Evolutionary conservation across 2,888 invertebrate species (phyloP).

Genomic region (Pristionchus arcanus): DNA sequence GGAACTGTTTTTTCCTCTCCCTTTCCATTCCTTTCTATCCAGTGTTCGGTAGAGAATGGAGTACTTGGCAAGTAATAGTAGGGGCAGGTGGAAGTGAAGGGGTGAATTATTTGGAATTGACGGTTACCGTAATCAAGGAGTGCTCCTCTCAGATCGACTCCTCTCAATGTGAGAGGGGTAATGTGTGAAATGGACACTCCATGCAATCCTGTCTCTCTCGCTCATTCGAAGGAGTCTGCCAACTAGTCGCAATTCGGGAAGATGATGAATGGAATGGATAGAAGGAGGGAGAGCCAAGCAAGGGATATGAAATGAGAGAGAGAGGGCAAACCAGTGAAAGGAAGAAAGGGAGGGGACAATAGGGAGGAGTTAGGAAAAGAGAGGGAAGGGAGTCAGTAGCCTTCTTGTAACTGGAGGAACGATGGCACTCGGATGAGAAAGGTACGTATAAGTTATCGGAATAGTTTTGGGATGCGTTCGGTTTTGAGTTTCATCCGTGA

Average conservation of each 20-base stretch:
- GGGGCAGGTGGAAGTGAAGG: background rate
- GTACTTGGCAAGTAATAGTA: background rate
- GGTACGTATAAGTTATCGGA: background rate
- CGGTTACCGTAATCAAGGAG: background rate
- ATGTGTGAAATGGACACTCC: background rate
- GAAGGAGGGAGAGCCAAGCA: background rate
- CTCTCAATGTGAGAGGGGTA: background rate
- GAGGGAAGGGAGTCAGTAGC: constrained; percentile 6
- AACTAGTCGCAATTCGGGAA: constrained; percentile 3
- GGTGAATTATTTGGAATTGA: background rate
- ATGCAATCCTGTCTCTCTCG: background rate
- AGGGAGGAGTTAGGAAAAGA: constrained; percentile 23
- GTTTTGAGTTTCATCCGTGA: background rate
- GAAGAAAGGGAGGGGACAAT: background rate
- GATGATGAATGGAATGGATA: background rate
- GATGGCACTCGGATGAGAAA: background rate
- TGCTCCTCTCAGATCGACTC: background rate
- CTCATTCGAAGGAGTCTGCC: background rate
- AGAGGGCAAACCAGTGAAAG: background rate
- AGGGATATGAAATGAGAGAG: constrained; percentile 13
- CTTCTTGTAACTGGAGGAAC: background rate
- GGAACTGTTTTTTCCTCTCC: background rate
- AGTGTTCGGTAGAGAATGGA: background rate
- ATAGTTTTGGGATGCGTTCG: background rate
- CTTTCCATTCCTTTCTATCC: background rate